Evolutionary conservation across 2,888 invertebrate genomes (phyloP).

Genomic region (Habrosyne pyritoides): DNA sequence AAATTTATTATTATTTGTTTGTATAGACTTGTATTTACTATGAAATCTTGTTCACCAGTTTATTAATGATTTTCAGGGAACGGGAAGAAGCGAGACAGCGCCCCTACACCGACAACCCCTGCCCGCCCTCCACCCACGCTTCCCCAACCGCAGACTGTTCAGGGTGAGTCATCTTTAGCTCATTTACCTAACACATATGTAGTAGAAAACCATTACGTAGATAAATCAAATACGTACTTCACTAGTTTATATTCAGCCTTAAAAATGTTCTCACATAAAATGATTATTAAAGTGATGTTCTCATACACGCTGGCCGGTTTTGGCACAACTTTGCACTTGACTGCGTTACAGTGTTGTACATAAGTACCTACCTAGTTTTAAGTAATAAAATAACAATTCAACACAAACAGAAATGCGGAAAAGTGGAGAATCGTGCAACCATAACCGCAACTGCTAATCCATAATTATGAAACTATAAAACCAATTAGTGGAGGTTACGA

Average conservation of each 20-base stretch:
- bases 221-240: too few relatives aligned
- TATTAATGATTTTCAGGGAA: conserved; percentile 66
- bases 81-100: conserved; percentile 80
- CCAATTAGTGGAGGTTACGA: conserved; percentile 9
- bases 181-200: conserved; percentile 11
- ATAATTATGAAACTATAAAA: conserved; percentile 7
- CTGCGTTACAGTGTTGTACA: neutral
- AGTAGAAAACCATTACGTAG: neutral
- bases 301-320: neutral
- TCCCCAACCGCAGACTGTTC: conserved; percentile 59
- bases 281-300: neutral
- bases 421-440: neutral
- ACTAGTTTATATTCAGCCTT: too few relatives aligned
- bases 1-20: neutral
- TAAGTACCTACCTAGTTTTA: neutral
- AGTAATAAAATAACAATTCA: neutral
- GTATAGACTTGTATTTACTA: neutral
- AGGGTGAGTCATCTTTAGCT: conserved; percentile 65
- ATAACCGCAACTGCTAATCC: neutral
- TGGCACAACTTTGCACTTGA: neutral
- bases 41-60: neutral
- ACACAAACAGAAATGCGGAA: neutral
- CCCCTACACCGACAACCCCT: conserved; percentile 62
- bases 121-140: conserved; percentile 63
- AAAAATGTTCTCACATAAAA: too few relatives aligned